Conservation (phyloP, 2,888 invertebrate genomes). For the Congeria kusceri region DNA sequence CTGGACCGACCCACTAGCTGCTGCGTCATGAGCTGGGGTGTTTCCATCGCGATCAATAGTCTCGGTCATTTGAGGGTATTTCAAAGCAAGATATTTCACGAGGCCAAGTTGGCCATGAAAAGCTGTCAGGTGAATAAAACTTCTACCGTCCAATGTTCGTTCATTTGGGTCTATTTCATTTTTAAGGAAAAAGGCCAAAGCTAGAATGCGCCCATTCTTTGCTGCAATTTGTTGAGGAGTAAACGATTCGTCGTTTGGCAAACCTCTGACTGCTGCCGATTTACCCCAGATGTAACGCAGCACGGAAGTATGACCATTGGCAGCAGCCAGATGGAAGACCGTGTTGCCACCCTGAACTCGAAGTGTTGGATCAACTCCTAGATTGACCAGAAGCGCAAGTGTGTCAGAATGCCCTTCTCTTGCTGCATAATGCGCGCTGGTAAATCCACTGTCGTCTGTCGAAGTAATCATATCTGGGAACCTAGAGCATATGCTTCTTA, state of each 20-base stretch:
- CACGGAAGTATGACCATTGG: conserved; percentile 39
- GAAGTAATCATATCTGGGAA: conserved; percentile 31
- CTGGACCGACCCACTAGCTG: conserved; percentile 55
- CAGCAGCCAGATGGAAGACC: conserved; percentile 55
- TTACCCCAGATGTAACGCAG: conserved; percentile 35
- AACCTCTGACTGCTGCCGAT: conserved; percentile 30
- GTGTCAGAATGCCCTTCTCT: conserved; percentile 52
- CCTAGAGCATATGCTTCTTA: conserved; percentile 21
- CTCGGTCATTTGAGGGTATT: conserved; percentile 26
- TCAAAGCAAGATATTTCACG: conserved; percentile 37
- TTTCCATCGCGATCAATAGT: conserved; percentile 54
- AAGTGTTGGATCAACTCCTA: conserved; percentile 22
- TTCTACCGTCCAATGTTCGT: conserved; percentile 52
- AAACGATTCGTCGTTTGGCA: conserved; percentile 45
- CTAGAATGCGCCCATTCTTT: conserved; percentile 40
- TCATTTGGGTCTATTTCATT: conserved; percentile 15
- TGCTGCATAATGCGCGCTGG: conserved; percentile 52
- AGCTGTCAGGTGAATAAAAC: conserved; percentile 58
- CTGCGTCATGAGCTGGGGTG: conserved; percentile 56
- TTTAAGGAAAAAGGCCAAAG: conserved; percentile 36
- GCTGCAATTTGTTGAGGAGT: conserved; percentile 50
- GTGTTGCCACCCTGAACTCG: conserved; percentile 44
- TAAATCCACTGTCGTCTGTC: conserved; percentile 50
- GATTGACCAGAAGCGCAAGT: conserved; percentile 20
- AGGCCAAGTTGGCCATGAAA: conserved; percentile 43